Conservation (phyloP, 35 echinoderm and acorn worm species). For the Ophioderma brevispina region DNA sequence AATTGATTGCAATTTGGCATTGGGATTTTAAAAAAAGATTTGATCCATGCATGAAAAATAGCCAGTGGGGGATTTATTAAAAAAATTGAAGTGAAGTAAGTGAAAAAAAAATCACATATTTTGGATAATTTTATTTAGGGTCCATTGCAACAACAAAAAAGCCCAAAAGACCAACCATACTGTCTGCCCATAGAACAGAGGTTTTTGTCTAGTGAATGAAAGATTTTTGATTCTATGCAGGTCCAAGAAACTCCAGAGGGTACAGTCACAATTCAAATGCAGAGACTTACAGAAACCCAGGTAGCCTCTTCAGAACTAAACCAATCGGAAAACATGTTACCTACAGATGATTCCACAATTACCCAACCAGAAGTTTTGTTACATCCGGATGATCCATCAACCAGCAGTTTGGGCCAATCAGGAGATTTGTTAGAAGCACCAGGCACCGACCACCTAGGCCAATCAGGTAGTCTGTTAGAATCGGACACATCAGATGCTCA, state of each 20-base stretch:
- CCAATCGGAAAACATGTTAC: conserved; percentile 20
- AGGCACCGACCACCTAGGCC: background rate
- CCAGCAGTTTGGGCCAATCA: conserved; percentile 4
- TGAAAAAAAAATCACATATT: no score
- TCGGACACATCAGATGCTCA: background rate
- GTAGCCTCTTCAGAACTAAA: background rate
- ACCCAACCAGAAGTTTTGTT: background rate
- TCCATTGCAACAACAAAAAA: background rate
- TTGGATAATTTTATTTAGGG: no score
- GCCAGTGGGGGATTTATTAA: no score
- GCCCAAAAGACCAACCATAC: background rate
- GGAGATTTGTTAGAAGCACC: background rate
- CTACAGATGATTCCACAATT: background rate
- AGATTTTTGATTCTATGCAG: background rate
- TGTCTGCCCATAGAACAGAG: no score
- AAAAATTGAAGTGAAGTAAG: no score
- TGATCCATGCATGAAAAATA: no score
- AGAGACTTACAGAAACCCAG: conserved; percentile 15
- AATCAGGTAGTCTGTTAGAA: conserved; percentile 36
- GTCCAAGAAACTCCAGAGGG: background rate
- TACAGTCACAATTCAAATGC: conserved; percentile 9
- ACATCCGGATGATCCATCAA: conserved; percentile 11
- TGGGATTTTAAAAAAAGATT: no score
- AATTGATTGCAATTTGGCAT: no score
- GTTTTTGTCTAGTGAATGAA: no score